phyloP scores from a whole-genome alignment of 2,888 invertebrate species.

The Parnassius smintheus region DNA sequence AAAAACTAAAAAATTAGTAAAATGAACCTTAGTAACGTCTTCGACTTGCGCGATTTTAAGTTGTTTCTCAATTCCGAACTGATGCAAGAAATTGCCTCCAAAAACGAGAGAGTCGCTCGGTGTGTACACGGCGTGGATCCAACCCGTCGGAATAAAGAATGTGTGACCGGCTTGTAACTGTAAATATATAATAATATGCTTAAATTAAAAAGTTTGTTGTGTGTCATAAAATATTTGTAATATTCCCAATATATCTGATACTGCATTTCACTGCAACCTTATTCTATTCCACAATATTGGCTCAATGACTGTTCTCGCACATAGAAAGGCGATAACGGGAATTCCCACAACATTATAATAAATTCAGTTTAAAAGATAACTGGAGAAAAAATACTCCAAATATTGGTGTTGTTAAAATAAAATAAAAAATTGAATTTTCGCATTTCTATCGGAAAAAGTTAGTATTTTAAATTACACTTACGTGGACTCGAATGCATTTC shows the following conservation, averaged over 20 bases:
- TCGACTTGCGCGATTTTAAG: conserved; percentile 97
- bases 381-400: no score
- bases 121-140: conserved; percentile 99
- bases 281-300: no score
- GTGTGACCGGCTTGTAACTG: conserved; percentile 93
- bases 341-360: no score
- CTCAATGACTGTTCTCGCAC: no score
- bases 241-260: background rate
- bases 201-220: background rate
- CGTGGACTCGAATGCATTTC: conserved; percentile 92
- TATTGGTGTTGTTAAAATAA: no score
- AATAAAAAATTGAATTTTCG: no score
- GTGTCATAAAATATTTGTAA: background rate
- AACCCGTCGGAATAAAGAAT: conserved; percentile 98
- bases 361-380: no score
- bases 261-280: no score
- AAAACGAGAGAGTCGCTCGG: conserved; percentile 98
- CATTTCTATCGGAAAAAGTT: no score
- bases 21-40: conserved; percentile 91
- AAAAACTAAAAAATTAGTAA: background rate
- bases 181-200: conserved; percentile 15
- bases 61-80: conserved; percentile 97
- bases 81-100: conserved; percentile 98
- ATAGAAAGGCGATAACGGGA: no score
- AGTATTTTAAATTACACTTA: conserved; percentile 44